A percentile compares a stretch with the other conserved stretches of the same genome.
These are phyloP conservation scores for Rhynchomys soricoides DNA, from an alignment of 2,113 vertebrate species.

Conservation along the genomic window DNA sequence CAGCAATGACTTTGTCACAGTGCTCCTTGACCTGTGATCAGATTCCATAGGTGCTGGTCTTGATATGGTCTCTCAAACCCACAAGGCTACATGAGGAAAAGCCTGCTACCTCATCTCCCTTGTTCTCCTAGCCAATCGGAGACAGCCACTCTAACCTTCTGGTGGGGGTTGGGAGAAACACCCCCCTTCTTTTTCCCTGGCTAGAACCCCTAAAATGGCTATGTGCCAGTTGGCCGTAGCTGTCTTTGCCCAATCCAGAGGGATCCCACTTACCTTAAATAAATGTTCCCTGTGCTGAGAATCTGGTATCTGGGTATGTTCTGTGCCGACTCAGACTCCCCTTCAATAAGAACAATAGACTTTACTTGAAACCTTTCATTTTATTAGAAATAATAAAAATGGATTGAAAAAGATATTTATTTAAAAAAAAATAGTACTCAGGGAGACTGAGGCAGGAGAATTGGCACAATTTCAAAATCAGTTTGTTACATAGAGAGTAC, in stretches of 20 bases:
- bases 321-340: background rate
- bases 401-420: background rate
- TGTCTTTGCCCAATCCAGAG: background rate
- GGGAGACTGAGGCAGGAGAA: background rate
- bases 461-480: background rate
- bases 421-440: background rate
- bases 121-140: background rate
- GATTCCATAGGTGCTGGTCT: background rate
- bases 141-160: background rate
- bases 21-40: slow-evolving; percentile 61
- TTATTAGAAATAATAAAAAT: slow-evolving; percentile 45
- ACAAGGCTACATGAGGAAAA: background rate
- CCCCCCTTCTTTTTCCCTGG: background rate
- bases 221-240: background rate
- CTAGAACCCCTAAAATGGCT: background rate
- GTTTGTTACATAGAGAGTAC: background rate
- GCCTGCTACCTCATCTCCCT: background rate
- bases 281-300: background rate
- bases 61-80: background rate
- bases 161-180: background rate
- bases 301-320: background rate
- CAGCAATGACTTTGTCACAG: slow-evolving; percentile 35
- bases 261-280: background rate
- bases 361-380: slow-evolving; percentile 61
- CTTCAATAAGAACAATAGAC: slow-evolving; percentile 27